Conservation (phyloP, 2,888 invertebrate species). For the Cyaniris semiargus region DNA sequence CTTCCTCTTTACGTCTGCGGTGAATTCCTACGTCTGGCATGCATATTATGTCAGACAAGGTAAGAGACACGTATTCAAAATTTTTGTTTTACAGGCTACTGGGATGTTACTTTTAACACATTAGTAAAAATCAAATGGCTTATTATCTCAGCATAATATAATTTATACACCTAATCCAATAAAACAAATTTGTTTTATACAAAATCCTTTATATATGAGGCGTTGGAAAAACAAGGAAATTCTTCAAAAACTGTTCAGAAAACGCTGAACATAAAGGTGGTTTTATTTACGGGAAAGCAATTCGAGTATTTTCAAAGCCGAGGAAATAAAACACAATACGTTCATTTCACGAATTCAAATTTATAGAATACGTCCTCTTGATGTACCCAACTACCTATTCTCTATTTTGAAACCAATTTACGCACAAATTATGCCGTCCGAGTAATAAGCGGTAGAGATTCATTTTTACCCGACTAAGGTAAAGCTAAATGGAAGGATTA, state of each 20-base stretch:
- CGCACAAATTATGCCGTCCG: constrained; percentile 54
- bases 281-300: constrained; percentile 3
- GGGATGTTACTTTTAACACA: too few species aligned
- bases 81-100: too few species aligned
- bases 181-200: background rate
- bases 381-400: constrained; percentile 65
- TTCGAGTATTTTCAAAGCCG: constrained; percentile 1
- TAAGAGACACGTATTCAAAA: too few species aligned
- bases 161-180: background rate
- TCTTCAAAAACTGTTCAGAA: background rate
- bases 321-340: constrained; percentile 37
- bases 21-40: too few species aligned
- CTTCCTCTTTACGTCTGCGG: too few species aligned
- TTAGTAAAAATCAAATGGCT: too few species aligned
- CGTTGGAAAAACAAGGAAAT: background rate
- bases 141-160: background rate
- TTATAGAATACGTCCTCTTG: constrained; percentile 50
- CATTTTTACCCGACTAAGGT: background rate
- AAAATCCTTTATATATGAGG: background rate
- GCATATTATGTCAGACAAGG: too few species aligned
- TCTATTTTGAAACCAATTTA: constrained; percentile 76
- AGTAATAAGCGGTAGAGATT: constrained; percentile 39
- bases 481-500: too few species aligned
- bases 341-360: constrained; percentile 36
- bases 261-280: constrained; percentile 21